phyloP scores from a whole-genome alignment of 2,888 invertebrate species.

The Proisotoma minuta region DNA sequence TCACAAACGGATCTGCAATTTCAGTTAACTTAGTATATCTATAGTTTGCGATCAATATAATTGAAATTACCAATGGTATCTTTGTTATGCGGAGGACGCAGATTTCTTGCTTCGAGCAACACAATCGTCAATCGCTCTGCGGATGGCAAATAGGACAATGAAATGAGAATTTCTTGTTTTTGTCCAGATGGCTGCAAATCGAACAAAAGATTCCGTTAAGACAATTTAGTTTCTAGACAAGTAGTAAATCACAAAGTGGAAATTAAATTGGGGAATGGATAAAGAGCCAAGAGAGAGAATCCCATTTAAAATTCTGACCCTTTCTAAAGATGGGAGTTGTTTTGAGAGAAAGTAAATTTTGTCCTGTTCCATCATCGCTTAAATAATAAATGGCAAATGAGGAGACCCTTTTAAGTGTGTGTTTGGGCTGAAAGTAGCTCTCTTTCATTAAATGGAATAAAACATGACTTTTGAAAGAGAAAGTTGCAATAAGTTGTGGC shows the following conservation, averaged over 20 bases:
- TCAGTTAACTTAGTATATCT: background rate
- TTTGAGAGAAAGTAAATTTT: too few species aligned
- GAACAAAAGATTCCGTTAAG: slow-evolving; percentile 4
- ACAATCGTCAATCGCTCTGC: slow-evolving; percentile 71
- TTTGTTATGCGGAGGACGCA: slow-evolving; percentile 32
- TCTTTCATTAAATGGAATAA: too few species aligned
- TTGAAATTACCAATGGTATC: slow-evolving; percentile 25
- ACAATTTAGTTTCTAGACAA: too few species aligned
- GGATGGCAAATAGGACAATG: slow-evolving; percentile 80
- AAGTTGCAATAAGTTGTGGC: too few species aligned
- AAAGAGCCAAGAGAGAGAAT: background rate
- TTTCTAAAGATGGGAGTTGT: too few species aligned
- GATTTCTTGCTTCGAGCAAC: slow-evolving; percentile 28
- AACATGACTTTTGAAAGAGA: too few species aligned
- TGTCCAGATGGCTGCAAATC: slow-evolving; percentile 64
- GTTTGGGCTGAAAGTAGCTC: too few species aligned
- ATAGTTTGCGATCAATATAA: background rate
- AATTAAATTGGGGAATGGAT: background rate
- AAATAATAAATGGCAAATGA: too few species aligned
- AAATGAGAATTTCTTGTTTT: slow-evolving; percentile 73
- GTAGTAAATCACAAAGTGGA: background rate
- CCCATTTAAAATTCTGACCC: background rate
- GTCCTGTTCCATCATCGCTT: too few species aligned
- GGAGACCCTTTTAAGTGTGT: too few species aligned
- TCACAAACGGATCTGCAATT: slow-evolving; percentile 73